phyloP scores from a whole-genome alignment of 2,888 invertebrate species.

The Mamestra brassicae region DNA sequence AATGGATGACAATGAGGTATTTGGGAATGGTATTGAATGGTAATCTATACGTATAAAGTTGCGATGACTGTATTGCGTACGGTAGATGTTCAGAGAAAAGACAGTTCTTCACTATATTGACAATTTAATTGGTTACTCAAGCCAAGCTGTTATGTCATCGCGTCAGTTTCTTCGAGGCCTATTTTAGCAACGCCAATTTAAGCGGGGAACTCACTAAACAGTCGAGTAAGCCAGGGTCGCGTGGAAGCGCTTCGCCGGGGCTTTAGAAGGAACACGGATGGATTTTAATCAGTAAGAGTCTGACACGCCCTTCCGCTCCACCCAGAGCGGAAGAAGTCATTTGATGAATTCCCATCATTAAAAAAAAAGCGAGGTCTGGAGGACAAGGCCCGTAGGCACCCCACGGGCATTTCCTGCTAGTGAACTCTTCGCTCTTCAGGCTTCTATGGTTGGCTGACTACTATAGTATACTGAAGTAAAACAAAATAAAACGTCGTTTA shows the following conservation, averaged over 20 bases:
- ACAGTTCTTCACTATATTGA: background rate
- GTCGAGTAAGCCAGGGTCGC: too few relatives aligned
- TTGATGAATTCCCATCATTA: too few relatives aligned
- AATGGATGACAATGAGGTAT: constrained; percentile 11
- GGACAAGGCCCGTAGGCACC: too few relatives aligned
- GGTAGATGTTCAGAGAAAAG: background rate
- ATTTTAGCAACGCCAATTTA: background rate
- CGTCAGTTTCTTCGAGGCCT: background rate
- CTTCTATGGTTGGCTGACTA: too few relatives aligned
- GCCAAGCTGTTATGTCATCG: background rate
- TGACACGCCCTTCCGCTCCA: too few relatives aligned
- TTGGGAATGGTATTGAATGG: constrained; percentile 28
- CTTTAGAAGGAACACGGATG: too few relatives aligned
- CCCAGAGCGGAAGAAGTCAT: too few relatives aligned
- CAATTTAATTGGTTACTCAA: background rate
- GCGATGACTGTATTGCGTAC: background rate
- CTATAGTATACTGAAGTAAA: too few relatives aligned
- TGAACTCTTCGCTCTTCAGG: background rate
- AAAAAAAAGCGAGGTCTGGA: too few relatives aligned
- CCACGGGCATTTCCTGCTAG: background rate
- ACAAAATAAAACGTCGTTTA: too few relatives aligned
- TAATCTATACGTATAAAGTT: constrained; percentile 3
- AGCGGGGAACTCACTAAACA: background rate
- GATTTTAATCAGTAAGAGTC: too few relatives aligned
- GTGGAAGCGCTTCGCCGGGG: too few relatives aligned